phyloP scores from a whole-genome alignment of 2,888 invertebrate genomes.

The Lycophotia porphyrea region DNA sequence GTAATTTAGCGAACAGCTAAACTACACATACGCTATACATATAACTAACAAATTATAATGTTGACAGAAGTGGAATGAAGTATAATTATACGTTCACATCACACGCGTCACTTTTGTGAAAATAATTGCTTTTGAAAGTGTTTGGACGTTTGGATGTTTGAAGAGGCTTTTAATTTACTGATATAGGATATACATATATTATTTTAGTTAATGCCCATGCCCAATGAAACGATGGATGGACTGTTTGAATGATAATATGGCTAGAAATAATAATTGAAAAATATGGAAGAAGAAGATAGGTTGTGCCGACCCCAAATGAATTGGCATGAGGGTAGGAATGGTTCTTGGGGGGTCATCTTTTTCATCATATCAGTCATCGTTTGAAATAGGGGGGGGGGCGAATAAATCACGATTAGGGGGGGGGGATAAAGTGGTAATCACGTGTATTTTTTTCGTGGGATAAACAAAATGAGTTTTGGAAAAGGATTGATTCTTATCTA shows the following conservation, averaged over 20 bases:
- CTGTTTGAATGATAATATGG: not conserved
- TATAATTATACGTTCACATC: conserved; percentile 50
- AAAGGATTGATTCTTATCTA: not conserved
- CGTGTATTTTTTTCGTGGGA: too few relatives aligned
- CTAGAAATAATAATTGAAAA: not conserved
- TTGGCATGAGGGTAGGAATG: not conserved
- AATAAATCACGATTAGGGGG: too few relatives aligned
- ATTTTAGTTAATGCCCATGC: not conserved
- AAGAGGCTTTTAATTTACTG: conserved; percentile 19
- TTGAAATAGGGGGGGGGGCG: too few relatives aligned
- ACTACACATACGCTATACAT: conserved; percentile 3
- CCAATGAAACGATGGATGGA: not conserved
- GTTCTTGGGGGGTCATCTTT: too few relatives aligned
- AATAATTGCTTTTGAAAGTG: conserved; percentile 47
- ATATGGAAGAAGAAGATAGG: not conserved
- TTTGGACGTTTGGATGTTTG: conserved; percentile 8
- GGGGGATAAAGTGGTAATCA: too few relatives aligned
- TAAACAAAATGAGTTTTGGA: not conserved
- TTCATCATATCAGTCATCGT: too few relatives aligned
- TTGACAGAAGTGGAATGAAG: conserved; percentile 32
- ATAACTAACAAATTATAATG: conserved; percentile 38
- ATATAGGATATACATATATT: not conserved
- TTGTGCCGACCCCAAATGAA: not conserved
- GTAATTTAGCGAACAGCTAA: conserved; percentile 21
- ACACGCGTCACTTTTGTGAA: conserved; percentile 41